Conservation (phyloP, 2,113 vertebrate genomes). For the Rhegmatorhina hoffmannsi region DNA sequence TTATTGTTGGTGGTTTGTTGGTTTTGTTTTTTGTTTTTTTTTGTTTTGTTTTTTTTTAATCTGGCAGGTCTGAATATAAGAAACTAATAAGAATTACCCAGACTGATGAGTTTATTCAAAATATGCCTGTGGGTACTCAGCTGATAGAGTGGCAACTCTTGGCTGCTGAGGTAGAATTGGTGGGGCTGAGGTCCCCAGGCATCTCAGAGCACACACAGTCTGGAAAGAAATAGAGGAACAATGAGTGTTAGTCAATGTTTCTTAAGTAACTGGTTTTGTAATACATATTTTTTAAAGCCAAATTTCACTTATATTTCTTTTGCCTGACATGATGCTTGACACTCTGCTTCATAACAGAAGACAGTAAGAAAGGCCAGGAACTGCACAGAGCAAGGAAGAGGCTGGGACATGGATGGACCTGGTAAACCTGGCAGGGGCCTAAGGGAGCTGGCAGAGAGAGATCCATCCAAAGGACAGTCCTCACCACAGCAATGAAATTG, state of each 20-base stretch:
- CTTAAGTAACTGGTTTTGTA: background rate
- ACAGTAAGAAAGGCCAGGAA: background rate
- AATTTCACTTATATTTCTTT: background rate
- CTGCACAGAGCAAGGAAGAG: background rate
- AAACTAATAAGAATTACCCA: background rate
- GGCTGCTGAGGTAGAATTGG: background rate
- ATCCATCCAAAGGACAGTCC: rapidly evolving
- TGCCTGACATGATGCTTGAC: background rate
- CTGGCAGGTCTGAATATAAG: background rate
- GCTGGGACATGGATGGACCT: background rate
- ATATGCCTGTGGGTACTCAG: background rate
- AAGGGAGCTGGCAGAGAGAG: background rate
- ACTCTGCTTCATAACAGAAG: background rate
- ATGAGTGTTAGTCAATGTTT: background rate
- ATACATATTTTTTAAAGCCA: background rate
- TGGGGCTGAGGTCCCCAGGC: background rate
- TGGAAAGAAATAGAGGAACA: background rate
- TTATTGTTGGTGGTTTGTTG: background rate
- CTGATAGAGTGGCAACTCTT: background rate
- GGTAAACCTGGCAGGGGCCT: background rate
- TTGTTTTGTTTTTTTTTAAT: background rate
- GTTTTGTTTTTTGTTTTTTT: background rate
- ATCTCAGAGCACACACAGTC: background rate
- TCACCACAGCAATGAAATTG: rapidly evolving
- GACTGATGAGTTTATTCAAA: background rate